Conservation (phyloP, 2,888 invertebrate species). For the Clunio marinus region DNA sequence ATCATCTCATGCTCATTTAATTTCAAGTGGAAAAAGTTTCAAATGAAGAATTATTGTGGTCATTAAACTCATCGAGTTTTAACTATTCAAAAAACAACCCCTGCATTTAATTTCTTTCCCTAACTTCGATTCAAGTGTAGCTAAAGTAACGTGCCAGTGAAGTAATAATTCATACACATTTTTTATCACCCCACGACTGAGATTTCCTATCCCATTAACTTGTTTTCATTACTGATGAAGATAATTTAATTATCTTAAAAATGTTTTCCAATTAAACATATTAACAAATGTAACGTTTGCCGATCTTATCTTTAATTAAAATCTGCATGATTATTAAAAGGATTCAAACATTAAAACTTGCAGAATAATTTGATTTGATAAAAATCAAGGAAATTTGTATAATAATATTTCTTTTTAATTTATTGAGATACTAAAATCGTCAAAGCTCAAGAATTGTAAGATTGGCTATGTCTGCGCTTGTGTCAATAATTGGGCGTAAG, state of each 20-base stretch:
- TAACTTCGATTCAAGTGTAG: not conserved
- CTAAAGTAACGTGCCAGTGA: constrained; percentile 21
- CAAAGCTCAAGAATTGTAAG: too few relatives aligned
- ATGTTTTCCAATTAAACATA: constrained; percentile 24
- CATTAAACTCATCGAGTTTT: constrained; percentile 31
- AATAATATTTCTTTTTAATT: too few relatives aligned
- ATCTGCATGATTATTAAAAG: not conserved
- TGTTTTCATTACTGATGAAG: constrained; percentile 19
- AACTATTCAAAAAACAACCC: not conserved
- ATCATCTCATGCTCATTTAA: constrained; percentile 28
- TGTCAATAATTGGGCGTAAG: constrained; percentile 33
- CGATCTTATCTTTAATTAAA: not conserved
- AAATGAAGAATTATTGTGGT: constrained; percentile 39
- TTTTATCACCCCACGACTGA: not conserved
- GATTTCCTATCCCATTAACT: constrained; percentile 17
- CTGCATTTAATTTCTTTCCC: not conserved
- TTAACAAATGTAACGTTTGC: too few relatives aligned
- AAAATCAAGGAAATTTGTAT: too few relatives aligned
- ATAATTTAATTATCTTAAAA: constrained; percentile 2
- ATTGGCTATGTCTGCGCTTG: constrained; percentile 39
- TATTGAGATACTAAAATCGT: too few relatives aligned
- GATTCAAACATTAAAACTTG: too few relatives aligned
- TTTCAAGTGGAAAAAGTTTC: constrained; percentile 32
- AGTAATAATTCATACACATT: constrained; percentile 32
- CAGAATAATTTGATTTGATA: too few relatives aligned